These are phyloP conservation scores for Scaptodrosophila latifasciaeformis DNA, from an alignment of 2,888 invertebrate species.

Conservation along the genomic window DNA sequence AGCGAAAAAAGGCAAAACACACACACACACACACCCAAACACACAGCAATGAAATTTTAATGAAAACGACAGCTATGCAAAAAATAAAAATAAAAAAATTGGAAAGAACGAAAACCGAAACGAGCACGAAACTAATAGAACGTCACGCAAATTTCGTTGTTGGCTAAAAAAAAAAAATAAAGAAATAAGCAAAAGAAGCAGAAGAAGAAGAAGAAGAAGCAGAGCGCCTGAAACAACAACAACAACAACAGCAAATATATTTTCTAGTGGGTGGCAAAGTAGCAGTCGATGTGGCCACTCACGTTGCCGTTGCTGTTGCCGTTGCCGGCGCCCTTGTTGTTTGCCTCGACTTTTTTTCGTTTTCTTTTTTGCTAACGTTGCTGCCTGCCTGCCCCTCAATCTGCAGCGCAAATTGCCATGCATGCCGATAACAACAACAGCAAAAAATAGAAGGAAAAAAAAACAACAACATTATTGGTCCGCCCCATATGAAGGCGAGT, in stretches of 20 bases:
- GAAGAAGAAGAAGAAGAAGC: no score
- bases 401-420: no score
- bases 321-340: no score
- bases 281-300: no score
- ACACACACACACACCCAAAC: no score
- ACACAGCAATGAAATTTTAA: constrained; percentile 62
- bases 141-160: constrained; percentile 29
- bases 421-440: no score
- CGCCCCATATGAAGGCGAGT: no score
- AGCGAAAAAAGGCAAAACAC: background rate
- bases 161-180: constrained; percentile 25
- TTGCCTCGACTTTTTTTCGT: constrained; percentile 28
- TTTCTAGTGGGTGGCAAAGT: no score
- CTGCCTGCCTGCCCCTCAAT: no score
- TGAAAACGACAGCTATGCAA: constrained; percentile 55
- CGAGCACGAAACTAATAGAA: constrained; percentile 17
- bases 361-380: background rate
- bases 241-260: constrained; percentile 12
- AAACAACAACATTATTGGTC: no score
- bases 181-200: constrained; percentile 2
- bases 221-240: constrained; percentile 13
- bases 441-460: no score
- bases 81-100: constrained; percentile 34
- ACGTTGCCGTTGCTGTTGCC: no score
- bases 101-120: background rate